phyloP scores from a whole-genome alignment of 2,113 vertebrate species.

The Macquaria ambigua region DNA sequence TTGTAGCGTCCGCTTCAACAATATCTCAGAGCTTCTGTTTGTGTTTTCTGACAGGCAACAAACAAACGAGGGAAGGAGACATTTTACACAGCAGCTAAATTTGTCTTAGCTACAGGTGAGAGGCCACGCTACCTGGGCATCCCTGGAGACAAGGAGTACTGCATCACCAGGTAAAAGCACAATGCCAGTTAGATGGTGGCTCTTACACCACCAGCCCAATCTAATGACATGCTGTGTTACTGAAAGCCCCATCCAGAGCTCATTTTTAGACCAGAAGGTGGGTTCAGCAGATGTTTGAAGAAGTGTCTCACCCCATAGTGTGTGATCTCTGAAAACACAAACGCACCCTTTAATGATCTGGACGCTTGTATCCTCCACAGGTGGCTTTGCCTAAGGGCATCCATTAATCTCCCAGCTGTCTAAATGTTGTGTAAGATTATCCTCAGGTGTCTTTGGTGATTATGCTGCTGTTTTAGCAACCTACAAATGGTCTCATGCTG shows the following conservation, averaged over 20 bases:
- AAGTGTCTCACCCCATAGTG: background rate
- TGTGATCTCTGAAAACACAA: conserved; percentile 18
- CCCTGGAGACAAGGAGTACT: conserved; percentile 93
- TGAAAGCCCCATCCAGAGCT: background rate
- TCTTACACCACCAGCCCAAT: background rate
- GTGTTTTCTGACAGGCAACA: conserved; percentile 84
- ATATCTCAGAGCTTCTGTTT: background rate
- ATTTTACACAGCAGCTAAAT: conserved; percentile 89
- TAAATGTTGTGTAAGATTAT: conserved; percentile 22
- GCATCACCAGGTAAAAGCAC: conserved; percentile 92
- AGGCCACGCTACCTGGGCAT: conserved; percentile 92
- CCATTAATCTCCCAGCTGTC: conserved; percentile 13
- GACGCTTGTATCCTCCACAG: background rate
- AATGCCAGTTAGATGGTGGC: no score
- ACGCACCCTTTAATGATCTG: conserved; percentile 11
- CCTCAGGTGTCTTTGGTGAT: conserved; percentile 21
- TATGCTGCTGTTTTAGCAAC: conserved; percentile 14
- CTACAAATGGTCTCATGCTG: background rate
- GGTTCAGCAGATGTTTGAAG: conserved; percentile 4
- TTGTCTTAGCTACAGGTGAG: conserved; percentile 94
- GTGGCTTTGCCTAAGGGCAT: conserved; percentile 11
- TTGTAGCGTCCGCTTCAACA: background rate
- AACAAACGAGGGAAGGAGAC: conserved; percentile 93
- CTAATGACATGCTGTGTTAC: background rate
- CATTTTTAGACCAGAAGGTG: background rate